Base-by-base conservation (phyloP, 2,797 vertebrate genomes). In the Ispidina lecontei region DNA sequence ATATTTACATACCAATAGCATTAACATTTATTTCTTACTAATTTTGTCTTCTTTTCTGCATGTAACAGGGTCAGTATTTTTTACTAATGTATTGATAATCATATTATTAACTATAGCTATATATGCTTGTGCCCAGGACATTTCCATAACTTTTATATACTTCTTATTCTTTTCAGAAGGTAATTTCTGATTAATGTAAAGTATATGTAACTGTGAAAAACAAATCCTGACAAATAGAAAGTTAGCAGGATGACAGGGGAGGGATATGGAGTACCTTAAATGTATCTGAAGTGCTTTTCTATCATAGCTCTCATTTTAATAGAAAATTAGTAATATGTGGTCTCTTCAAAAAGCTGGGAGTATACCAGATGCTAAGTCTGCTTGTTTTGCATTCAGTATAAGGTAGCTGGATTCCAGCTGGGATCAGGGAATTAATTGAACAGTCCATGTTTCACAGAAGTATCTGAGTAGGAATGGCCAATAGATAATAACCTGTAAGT, bases 351-450 rank as follows among this genome's bases (percentile, higher is more conserved):
- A 23, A 55, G 14, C 25, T 75, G 20, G 10, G 63, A 22, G 60
- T 71, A 68, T 31, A 87, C 7, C 22, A 60, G 60, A 64, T 26
- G 60, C 13, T 4, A 46, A 75, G 10, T 58, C 71, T 83, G 3
- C 25, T 84, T 84, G 37, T 33, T 94, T 73, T 70, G 56, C 67
- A 90, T 88, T 95, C 80, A 56, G 35, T n/a, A 41, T 59, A 70
- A 67, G 8, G 17, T 41, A 67, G 19, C 10, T 25, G 81, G 9
- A 7, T 37, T 94, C 46, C 68, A 76, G 15, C 14, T 88, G 68
- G 77, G 77, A 88, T 75, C 90, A 95, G 25, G 70, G 52, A 94
- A 93, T 88, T 93, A 94, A 91, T 94, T 93, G 88, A 93, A 84
- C 16, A 87, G 79, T 44, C 44, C 6, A 1, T 88, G 63, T 88